These are phyloP conservation scores for Plectropomus leopardus DNA, from an alignment of 2,113 vertebrate genomes.

Conservation along the genomic window DNA sequence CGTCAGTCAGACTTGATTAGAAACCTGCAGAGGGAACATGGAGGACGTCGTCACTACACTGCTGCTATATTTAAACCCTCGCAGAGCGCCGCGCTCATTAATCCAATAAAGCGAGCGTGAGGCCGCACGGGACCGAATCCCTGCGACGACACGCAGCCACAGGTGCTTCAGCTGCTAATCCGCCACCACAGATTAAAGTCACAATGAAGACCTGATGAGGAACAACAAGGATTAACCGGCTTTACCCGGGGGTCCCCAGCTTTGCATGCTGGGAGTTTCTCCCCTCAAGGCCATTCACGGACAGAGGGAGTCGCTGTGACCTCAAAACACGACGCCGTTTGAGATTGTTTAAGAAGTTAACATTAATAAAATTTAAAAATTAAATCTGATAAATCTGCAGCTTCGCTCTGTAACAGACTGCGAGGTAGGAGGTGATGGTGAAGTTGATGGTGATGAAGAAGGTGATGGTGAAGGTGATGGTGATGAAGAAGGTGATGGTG, in stretches of 20 bases:
- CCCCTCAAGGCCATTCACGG: not conserved
- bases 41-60: not conserved
- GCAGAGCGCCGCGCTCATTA: not conserved
- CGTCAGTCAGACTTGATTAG: not conserved
- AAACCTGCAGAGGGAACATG: not conserved
- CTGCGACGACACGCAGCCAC: constrained; percentile 20
- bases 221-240: constrained; percentile 33
- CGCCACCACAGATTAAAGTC: constrained; percentile 51
- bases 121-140: constrained; percentile 21
- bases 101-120: constrained; percentile 57
- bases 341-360: not conserved
- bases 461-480: too few species aligned
- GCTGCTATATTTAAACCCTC: not conserved
- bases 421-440: too few species aligned
- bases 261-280: not conserved
- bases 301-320: not conserved
- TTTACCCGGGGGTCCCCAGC: not conserved
- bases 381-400: too few species aligned
- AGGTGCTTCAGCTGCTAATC: constrained; percentile 53
- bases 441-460: too few species aligned
- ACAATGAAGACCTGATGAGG: constrained; percentile 28
- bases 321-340: too few species aligned
- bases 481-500: too few species aligned
- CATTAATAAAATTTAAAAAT: too few species aligned
- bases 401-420: not conserved